Evolutionary conservation across 2,888 invertebrate genomes (phyloP).

Genomic region (Metalampra italica): DNA sequence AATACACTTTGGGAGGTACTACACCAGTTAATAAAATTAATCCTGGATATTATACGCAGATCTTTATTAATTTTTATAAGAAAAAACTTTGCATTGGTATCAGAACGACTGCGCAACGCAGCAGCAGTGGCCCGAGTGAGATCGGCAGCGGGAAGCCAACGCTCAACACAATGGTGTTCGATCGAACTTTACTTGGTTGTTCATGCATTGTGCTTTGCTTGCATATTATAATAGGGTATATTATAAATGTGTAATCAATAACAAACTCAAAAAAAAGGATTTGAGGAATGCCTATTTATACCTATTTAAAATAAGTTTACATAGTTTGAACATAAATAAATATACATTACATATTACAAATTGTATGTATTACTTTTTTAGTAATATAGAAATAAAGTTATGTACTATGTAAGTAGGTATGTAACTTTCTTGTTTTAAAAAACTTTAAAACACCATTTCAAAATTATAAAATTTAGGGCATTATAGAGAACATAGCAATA

Average conservation of each 20-base stretch:
- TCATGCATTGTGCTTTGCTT: constrained; percentile 39
- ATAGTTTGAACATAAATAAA: neutral
- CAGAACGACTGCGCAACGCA: constrained; percentile 61
- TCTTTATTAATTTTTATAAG: constrained; percentile 34
- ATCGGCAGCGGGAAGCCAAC: constrained; percentile 45
- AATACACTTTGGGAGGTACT: constrained; percentile 47
- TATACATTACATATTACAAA: too few species aligned
- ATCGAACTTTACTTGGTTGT: constrained; percentile 47
- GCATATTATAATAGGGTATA: constrained; percentile 56
- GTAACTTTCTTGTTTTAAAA: too few species aligned
- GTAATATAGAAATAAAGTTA: too few species aligned
- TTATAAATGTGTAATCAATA: constrained; percentile 60
- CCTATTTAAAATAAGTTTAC: neutral
- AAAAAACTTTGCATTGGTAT: constrained; percentile 41
- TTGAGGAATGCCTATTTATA: neutral
- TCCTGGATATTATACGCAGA: constrained; percentile 45
- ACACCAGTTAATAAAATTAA: constrained; percentile 53
- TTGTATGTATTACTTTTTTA: too few species aligned
- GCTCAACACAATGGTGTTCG: constrained; percentile 58
- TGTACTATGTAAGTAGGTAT: too few species aligned
- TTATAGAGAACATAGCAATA: constrained; percentile 9
- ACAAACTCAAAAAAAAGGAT: constrained; percentile 12
- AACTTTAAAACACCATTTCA: neutral
- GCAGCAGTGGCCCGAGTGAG: constrained; percentile 57
- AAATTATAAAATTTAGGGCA: neutral